Base-by-base conservation (phyloP, 2,113 vertebrate genomes). In the Euleptes europaea region DNA sequence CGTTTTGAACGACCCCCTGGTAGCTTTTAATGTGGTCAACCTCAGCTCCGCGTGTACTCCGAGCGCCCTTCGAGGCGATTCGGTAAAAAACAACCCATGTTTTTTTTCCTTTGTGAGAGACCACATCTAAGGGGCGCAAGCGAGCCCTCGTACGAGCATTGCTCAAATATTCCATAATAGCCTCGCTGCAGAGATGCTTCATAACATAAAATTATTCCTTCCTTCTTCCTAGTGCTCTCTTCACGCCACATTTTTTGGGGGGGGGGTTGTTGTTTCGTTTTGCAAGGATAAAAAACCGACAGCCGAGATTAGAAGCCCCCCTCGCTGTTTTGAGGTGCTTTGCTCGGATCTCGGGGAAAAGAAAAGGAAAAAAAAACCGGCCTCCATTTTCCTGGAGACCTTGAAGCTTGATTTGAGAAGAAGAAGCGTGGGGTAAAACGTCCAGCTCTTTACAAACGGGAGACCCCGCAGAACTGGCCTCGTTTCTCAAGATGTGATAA, bases 401-500 rank as follows among this genome's bases (percentile, higher is more conserved):
- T 96, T 84, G 86, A 97, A 96, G 96, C 95, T 97, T 96, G 97
- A 97, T 97, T 98, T 97, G 97, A 95, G 96, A 94, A 93, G 96
- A 94, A 93, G 94, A 71, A 49, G 23, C 42, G n/a, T 84, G 93
- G 95, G 96, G 95, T 95, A 96, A 97, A 97, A 96, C 93, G 95
- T 87, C 96, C 95, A 94, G 92, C 94, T 94, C 95, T 95, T 95
- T 94, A 94, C 96, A 96, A 85, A 83, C 94, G 92, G 95, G 95
- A 96, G 93, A 95, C 96, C 92, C 96, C 93, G 95, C 97, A 96
- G 96, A 96, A 97, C 96, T 47, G 94, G 95, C 95, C 47, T 95
- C 92, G 76, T 95, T 57, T 97, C 96, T 96, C 76, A 94, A 97
- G 97, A 98, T 97, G 97, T 98, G 96, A 97, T 97, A 97, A 97